Conservation (phyloP, 2,888 invertebrate genomes). For the Acanthopleura granulata region DNA sequence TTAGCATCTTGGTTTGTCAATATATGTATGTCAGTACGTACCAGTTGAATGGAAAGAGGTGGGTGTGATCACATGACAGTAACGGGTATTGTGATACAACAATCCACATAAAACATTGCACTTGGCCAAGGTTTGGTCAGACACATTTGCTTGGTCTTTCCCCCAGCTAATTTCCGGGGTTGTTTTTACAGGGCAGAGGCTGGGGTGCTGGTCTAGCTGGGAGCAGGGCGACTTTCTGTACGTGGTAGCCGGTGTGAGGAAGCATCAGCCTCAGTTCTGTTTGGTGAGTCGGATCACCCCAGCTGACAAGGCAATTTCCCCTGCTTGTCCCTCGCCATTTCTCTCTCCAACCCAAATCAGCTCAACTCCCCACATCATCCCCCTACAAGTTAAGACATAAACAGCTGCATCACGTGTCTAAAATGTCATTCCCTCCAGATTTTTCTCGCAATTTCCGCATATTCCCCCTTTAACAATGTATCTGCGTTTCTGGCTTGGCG, state of each 20-base stretch:
- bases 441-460: neutral
- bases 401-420: neutral
- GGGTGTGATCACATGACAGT: too few species aligned
- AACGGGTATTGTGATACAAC: too few species aligned
- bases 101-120: too few species aligned
- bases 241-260: conserved; percentile 50
- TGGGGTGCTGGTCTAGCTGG: conserved; percentile 63
- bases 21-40: too few species aligned
- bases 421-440: conserved; percentile 2
- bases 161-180: too few species aligned
- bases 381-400: neutral
- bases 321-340: neutral
- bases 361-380: neutral
- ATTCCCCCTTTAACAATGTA: neutral
- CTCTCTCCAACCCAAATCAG: neutral
- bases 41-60: too few species aligned
- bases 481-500: too few species aligned
- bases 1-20: too few species aligned
- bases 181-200: conserved; percentile 42
- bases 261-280: conserved; percentile 53
- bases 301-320: conserved; percentile 16
- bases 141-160: too few species aligned
- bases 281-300: conserved; percentile 42
- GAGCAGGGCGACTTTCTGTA: conserved; percentile 50
- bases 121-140: too few species aligned